These are phyloP conservation scores for Eilema sororculum DNA, from an alignment of 2,888 invertebrate genomes.

Conservation along the genomic window DNA sequence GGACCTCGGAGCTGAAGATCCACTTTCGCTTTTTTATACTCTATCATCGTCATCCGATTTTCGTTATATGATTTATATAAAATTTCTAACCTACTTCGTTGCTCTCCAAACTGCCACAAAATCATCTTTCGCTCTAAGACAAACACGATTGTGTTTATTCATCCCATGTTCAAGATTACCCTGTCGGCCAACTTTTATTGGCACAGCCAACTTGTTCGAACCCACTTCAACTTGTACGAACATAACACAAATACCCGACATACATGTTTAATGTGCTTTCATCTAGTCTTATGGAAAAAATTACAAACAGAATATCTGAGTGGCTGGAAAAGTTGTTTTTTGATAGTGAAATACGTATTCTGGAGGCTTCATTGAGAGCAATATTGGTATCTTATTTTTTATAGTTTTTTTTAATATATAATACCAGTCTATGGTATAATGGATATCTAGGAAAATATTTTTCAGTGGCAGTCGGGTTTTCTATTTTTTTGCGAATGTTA, in stretches of 20 bases:
- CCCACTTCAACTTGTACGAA: conserved; percentile 40
- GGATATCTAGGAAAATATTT: no score
- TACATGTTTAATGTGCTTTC: conserved; percentile 62
- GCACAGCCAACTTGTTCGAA: conserved; percentile 35
- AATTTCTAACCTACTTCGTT: not conserved
- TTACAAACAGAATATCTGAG: conserved; percentile 27
- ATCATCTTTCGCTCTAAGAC: conserved; percentile 16
- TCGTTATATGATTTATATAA: not conserved
- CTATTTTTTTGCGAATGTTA: no score
- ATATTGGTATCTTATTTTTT: not conserved
- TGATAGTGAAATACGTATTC: not conserved
- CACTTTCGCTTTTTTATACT: no score
- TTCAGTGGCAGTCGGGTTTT: no score
- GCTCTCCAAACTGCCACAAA: not conserved
- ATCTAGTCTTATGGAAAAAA: conserved; percentile 41
- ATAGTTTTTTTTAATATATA: no score
- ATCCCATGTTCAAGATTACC: conserved; percentile 39
- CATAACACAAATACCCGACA: conserved; percentile 47
- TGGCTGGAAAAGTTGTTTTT: not conserved
- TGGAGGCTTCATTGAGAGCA: not conserved
- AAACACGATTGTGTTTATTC: conserved; percentile 40
- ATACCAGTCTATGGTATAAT: no score
- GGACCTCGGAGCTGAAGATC: no score
- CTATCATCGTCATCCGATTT: no score
- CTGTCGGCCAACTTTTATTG: conserved; percentile 46